phyloP scores from a whole-genome alignment of 2,113 vertebrate genomes.

The Oncorhynchus nerka region DNA sequence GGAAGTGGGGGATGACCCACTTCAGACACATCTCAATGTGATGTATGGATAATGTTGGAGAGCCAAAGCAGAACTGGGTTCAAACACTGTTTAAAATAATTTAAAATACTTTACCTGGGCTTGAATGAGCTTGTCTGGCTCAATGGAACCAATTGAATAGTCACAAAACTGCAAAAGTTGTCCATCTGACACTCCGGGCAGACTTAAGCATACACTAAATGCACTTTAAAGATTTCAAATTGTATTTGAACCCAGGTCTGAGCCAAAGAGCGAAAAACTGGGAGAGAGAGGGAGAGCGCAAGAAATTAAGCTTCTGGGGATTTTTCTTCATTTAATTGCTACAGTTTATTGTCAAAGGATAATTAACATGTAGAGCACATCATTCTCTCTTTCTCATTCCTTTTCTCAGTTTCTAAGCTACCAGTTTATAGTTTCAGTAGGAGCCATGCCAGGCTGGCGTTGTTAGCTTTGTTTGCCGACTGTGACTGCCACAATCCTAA shows the following conservation, averaged over 20 bases:
- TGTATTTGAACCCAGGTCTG: no score
- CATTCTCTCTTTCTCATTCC: conserved; percentile 6
- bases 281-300: conserved; percentile 4
- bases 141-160: no score
- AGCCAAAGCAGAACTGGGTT: conserved; percentile 11
- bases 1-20: conserved; percentile 62
- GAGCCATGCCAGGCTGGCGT: neutral
- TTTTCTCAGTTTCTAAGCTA: neutral
- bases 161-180: no score
- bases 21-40: conserved; percentile 66
- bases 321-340: conserved; percentile 33
- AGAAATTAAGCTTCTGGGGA: conserved; percentile 24
- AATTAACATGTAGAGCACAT: conserved; percentile 36
- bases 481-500: neutral
- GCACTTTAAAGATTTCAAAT: no score
- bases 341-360: conserved; percentile 32
- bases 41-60: conserved; percentile 55
- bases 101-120: no score
- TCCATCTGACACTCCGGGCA: no score
- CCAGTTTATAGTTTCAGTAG: neutral
- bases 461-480: neutral
- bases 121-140: no score
- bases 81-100: neutral
- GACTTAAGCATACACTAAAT: no score
- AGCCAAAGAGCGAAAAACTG: neutral